Evolutionary conservation across 2,113 vertebrate species (phyloP).

Genomic region (Mesitornis unicolor): DNA sequence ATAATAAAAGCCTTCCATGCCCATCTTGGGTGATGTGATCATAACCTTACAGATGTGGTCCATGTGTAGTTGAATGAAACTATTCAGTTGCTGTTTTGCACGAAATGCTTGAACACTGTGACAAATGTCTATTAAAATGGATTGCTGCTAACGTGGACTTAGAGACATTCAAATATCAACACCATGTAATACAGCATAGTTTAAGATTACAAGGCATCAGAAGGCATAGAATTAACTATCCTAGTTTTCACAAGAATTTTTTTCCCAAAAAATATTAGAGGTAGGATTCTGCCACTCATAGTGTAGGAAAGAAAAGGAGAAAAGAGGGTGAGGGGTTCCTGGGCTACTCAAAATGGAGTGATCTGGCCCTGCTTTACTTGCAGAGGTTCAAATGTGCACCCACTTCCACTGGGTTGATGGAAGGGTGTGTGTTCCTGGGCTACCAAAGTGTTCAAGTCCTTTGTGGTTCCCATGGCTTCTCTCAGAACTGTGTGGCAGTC

Average conservation of each 20-base stretch:
- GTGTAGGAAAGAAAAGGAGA: not conserved
- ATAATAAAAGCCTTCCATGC: constrained; percentile 13
- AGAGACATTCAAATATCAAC: not conserved
- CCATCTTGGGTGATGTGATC: not conserved
- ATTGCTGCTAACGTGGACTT: constrained; percentile 6
- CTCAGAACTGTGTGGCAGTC: not conserved
- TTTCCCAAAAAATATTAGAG: not conserved
- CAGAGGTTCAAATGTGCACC: not conserved
- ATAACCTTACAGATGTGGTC: constrained; percentile 28
- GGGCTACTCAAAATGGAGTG: not conserved
- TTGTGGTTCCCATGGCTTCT: not conserved
- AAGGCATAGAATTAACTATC: not conserved
- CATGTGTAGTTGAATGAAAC: constrained; percentile 41
- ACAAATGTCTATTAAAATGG: constrained; percentile 1
- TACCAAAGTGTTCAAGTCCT: not conserved
- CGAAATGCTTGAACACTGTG: not conserved
- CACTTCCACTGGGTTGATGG: not conserved
- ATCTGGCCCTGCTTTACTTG: not conserved
- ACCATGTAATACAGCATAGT: not conserved
- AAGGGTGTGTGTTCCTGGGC: not conserved
- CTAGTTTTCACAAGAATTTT: not conserved
- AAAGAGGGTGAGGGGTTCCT: not conserved
- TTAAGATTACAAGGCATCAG: not conserved
- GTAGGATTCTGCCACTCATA: not conserved
- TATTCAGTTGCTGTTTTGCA: not conserved